Base-by-base conservation (phyloP, 2,113 vertebrate species). In the Pachycephala philippinensis region DNA sequence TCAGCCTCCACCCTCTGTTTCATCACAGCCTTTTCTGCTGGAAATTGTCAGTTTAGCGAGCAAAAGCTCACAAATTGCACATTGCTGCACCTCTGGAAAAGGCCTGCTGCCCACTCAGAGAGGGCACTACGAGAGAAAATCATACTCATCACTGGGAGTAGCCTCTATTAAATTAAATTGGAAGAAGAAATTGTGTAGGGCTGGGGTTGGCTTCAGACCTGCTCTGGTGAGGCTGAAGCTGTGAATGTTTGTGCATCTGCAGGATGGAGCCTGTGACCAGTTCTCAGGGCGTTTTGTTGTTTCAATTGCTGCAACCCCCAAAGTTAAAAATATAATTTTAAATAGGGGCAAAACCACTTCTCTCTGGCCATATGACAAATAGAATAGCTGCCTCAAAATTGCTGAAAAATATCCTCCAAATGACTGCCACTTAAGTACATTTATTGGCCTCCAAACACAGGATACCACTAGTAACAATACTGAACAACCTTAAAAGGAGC, bases 211-310 rank as follows among this genome's bases (percentile, higher is more conserved):
- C 15, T 69, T 85, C 70, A 65, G 82, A 30, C 13, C 21, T 28
- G 5, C 10, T 8, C 9, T 47, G 75, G 39, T 2, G 5, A 24
- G 23, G 24, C 39, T 82, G 56, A 68, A 54, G 69, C 30, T 52
- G 35, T 3, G 4, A 21, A 9, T 1, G 12, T 40, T 64, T 3
- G 1, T 37, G 7, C 10, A 21, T 7, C n/a, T 40, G 37, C 65
- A 81, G 60, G 42, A 91, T 0, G 0, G 22, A 70, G 23, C 42
- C 68, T 50, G 35, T 5, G 39, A 56, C 11, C 63, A 37, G 9
- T 8, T 6, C 2, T 30, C 49, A 77, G 37, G 35, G 57, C 22
- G 7, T 84, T 40, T 50, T 40, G 13, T 61, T 42, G 19, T 49
- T 74, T 75, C 74, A 47, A 7, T 45, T 39, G 28, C 40, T 71